Evolutionary conservation across 2,113 vertebrate species (phyloP).

Genomic region (Verasper variegatus): DNA sequence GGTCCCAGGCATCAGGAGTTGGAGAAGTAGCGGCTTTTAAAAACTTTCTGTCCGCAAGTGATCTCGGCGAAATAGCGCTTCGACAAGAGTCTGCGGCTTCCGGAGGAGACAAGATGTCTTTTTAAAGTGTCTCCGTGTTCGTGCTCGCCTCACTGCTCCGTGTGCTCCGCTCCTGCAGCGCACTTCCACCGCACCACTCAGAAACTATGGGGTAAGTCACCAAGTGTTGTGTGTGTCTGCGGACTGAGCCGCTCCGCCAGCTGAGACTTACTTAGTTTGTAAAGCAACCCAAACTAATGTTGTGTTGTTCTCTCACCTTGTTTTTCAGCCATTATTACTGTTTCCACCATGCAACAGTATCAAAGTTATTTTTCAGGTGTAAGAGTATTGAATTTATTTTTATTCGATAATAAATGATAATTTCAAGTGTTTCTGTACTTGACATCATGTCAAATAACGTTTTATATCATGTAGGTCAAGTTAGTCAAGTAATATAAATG

Average conservation of each 20-base stretch:
- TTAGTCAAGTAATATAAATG: too few species aligned
- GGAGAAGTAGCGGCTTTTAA: conserved; percentile 77
- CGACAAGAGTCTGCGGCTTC: conserved; percentile 50
- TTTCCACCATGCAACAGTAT: background rate
- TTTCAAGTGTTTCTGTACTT: background rate
- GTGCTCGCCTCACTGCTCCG: conserved; percentile 28
- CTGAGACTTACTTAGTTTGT: background rate
- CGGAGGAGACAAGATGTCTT: conserved; percentile 63
- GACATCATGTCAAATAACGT: too few species aligned
- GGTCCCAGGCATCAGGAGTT: conserved; percentile 77
- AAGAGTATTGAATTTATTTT: background rate
- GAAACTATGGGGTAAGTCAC: conserved; percentile 84
- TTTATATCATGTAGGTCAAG: too few species aligned
- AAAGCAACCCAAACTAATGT: background rate
- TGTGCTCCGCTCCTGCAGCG: conserved; percentile 67
- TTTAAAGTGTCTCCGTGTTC: conserved; percentile 53
- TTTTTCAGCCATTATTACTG: background rate
- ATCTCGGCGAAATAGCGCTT: conserved; percentile 62
- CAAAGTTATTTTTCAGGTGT: background rate
- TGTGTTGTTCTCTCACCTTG: too few species aligned
- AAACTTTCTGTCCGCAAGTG: conserved; percentile 77
- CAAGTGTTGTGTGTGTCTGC: conserved; percentile 1
- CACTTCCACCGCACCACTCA: conserved; percentile 51
- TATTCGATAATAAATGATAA: background rate
- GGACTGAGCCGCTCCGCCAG: background rate